Conservation (phyloP, 2,113 vertebrate genomes). For the Centrocercus urophasianus region DNA sequence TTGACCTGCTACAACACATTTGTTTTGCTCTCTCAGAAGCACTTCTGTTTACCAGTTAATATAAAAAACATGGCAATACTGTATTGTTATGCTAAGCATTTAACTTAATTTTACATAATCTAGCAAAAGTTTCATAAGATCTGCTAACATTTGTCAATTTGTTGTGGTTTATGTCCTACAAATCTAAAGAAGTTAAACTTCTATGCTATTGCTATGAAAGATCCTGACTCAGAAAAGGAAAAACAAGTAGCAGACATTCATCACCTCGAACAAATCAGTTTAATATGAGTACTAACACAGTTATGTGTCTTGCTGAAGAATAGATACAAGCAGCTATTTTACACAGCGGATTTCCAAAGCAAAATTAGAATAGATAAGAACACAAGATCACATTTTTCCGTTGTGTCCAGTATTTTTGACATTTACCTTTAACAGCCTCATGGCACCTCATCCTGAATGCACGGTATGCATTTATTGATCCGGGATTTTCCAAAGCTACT, state of each 20-base stretch:
- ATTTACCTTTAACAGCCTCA: not conserved
- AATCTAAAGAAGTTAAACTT: not conserved
- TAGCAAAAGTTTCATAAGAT: not conserved
- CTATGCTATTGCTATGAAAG: not conserved
- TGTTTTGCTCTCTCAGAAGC: not conserved
- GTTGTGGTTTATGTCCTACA: not conserved
- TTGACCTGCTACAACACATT: not conserved
- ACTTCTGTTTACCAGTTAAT: not conserved
- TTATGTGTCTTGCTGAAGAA: not conserved
- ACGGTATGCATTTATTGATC: not conserved
- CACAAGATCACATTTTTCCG: not conserved
- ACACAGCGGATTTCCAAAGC: not conserved
- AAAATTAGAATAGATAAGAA: not conserved
- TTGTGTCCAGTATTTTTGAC: not conserved
- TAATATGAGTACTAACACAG: not conserved
- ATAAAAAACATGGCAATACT: not conserved
- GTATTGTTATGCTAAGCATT: not conserved
- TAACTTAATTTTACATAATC: constrained; percentile 9
- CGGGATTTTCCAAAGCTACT: constrained; percentile 29
- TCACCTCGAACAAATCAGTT: not conserved
- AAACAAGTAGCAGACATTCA: not conserved
- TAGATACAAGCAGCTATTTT: not conserved
- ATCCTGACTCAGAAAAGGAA: not conserved
- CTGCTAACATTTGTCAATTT: not conserved
- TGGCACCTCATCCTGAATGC: not conserved